Percentiles rank a stretch among this genome's conserved stretches.
Evolutionary conservation across 2,113 vertebrate species (phyloP).

Genomic region (Tonatia bakeri): DNA sequence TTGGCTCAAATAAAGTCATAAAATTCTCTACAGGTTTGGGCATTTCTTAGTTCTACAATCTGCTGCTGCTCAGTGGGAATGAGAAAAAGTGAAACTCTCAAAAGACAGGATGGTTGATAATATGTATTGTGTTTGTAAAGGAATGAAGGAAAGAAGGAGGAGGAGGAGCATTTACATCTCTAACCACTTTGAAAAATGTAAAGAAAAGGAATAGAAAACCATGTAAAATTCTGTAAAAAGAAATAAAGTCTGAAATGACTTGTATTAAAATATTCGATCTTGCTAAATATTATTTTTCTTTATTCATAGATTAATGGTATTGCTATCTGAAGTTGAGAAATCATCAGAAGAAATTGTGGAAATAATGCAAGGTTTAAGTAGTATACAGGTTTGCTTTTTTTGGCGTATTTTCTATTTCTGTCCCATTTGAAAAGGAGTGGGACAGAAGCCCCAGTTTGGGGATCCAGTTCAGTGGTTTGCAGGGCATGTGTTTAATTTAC

Average conservation of each 20-base stretch:
- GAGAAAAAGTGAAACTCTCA: background rate
- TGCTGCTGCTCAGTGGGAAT: background rate
- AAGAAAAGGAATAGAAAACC: background rate
- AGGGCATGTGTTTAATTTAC: background rate
- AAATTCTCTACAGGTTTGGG: background rate
- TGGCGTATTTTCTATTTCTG: background rate
- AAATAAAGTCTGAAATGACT: background rate
- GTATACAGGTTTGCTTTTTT: slow-evolving; percentile 78
- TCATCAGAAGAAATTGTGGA: slow-evolving; percentile 81
- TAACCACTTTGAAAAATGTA: background rate
- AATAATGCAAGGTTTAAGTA: slow-evolving; percentile 80
- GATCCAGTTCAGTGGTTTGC: background rate
- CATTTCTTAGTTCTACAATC: background rate
- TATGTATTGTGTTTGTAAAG: background rate
- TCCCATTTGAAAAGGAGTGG: background rate
- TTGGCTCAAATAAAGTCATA: background rate
- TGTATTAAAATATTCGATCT: background rate
- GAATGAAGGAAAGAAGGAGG: background rate
- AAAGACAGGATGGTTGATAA: background rate
- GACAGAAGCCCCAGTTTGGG: background rate
- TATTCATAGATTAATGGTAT: slow-evolving; percentile 78
- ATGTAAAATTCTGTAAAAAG: background rate
- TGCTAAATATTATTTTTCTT: slow-evolving; percentile 35
- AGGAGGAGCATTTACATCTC: background rate
- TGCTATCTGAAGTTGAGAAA: slow-evolving; percentile 80